phyloP scores from a whole-genome alignment of 2,888 invertebrate genomes.

The Rhagonycha lutea region DNA sequence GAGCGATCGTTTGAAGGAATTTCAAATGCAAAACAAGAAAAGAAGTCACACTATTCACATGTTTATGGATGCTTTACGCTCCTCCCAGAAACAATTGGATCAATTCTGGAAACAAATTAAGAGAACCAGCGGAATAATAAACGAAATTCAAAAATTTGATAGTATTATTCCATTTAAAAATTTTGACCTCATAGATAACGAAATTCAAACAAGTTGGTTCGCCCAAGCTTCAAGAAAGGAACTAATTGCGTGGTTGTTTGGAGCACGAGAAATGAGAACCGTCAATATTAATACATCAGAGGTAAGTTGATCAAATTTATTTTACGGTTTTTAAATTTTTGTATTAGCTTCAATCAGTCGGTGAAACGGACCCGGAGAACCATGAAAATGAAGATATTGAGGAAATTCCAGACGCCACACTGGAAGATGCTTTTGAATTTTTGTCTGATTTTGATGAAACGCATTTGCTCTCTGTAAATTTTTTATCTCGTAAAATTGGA shows the following conservation, averaged over 20 bases:
- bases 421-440: not conserved
- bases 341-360: not conserved
- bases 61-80: not conserved
- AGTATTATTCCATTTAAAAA: slow-evolving; percentile 40
- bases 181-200: slow-evolving; percentile 37
- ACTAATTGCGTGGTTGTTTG: slow-evolving; percentile 39
- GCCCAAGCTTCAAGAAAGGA: slow-evolving; percentile 26
- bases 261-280: not conserved
- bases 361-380: not conserved
- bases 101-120: slow-evolving; percentile 6
- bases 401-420: not conserved
- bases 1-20: slow-evolving; percentile 59
- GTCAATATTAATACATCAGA: not conserved
- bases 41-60: not conserved
- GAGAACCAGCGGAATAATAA: slow-evolving; percentile 17
- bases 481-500: not conserved
- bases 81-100: not conserved
- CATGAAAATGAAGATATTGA: not conserved
- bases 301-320: not conserved
- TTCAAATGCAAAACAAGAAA: slow-evolving; percentile 54
- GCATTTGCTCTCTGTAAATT: not conserved
- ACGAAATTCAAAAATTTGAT: slow-evolving; percentile 48
- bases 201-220: slow-evolving; percentile 52
- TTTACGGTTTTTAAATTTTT: not conserved
- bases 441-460: not conserved